Conservation (phyloP, 2,797 vertebrate species). For the Eutrigla gurnardus region DNA sequence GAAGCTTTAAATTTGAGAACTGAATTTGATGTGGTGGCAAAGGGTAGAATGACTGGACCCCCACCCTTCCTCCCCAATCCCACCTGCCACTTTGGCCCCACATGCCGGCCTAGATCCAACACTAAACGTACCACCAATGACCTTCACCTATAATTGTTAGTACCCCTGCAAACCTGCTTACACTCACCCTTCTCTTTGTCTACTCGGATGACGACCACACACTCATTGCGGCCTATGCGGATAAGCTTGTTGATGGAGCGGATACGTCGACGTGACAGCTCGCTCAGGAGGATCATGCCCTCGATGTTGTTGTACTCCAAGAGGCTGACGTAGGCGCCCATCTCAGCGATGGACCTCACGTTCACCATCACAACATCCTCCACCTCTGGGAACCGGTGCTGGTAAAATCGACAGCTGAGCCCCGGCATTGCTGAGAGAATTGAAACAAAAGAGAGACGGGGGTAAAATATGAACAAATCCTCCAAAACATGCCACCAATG, state of each 20-base stretch:
- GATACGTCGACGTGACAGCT: constrained; percentile 95
- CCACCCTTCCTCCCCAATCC: background rate
- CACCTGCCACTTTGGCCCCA: no score
- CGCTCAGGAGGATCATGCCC: constrained; percentile 98
- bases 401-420: constrained; percentile 98
- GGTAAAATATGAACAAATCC: background rate
- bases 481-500: background rate
- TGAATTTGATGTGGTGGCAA: no score
- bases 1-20: no score
- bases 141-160: background rate
- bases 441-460: background rate
- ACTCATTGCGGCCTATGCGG: constrained; percentile 98
- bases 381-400: constrained; percentile 98
- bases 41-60: background rate
- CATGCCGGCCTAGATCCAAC: background rate
- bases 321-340: constrained; percentile 98
- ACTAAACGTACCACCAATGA: background rate
- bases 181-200: constrained; percentile 98
- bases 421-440: constrained; percentile 88
- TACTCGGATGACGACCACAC: constrained; percentile 97
- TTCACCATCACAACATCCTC: constrained; percentile 99
- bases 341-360: constrained; percentile 97
- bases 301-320: constrained; percentile 99
- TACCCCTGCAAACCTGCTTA: accelerated
- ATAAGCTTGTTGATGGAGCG: constrained; percentile 99